These are phyloP conservation scores for Mesocricetus auratus DNA, from an alignment of 2,113 vertebrate genomes.

Conservation along the genomic window DNA sequence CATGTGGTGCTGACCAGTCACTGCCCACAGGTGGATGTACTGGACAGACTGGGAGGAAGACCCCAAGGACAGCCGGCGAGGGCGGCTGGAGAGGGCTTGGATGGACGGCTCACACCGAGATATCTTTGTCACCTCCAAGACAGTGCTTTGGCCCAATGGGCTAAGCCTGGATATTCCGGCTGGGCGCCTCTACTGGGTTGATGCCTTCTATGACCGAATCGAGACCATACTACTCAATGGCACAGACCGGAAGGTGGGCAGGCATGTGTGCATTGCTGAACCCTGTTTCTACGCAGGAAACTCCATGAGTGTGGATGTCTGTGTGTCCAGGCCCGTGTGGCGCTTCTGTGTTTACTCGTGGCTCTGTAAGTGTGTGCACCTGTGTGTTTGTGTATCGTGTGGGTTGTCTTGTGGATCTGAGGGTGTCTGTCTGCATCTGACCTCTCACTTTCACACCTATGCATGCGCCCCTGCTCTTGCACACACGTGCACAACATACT, in stretches of 20 bases:
- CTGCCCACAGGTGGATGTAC: conserved; percentile 95
- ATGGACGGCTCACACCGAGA: conserved; percentile 97
- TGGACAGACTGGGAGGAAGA: conserved; percentile 99
- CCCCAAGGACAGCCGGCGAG: conserved; percentile 96
- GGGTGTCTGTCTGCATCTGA: neutral
- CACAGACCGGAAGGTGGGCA: conserved; percentile 92
- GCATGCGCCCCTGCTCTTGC: neutral
- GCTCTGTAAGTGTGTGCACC: neutral
- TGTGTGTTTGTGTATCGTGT: neutral
- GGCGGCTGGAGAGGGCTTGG: conserved; percentile 97
- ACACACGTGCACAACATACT: too few relatives aligned
- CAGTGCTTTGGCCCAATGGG: conserved; percentile 97
- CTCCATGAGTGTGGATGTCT: neutral
- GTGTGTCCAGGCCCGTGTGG: neutral
- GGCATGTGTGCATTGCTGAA: neutral
- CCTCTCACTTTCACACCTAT: neutral
- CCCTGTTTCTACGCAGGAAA: neutral
- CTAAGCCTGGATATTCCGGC: conserved; percentile 96
- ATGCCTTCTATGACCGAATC: conserved; percentile 98
- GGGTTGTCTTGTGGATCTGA: neutral
- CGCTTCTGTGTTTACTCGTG: neutral
- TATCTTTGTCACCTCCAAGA: conserved; percentile 96
- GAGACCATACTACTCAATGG: conserved; percentile 96
- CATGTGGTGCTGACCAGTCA: neutral
- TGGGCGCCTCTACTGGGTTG: conserved; percentile 97